Conservation (phyloP, 2,888 invertebrate species). For the Pristionchus japonicus region DNA sequence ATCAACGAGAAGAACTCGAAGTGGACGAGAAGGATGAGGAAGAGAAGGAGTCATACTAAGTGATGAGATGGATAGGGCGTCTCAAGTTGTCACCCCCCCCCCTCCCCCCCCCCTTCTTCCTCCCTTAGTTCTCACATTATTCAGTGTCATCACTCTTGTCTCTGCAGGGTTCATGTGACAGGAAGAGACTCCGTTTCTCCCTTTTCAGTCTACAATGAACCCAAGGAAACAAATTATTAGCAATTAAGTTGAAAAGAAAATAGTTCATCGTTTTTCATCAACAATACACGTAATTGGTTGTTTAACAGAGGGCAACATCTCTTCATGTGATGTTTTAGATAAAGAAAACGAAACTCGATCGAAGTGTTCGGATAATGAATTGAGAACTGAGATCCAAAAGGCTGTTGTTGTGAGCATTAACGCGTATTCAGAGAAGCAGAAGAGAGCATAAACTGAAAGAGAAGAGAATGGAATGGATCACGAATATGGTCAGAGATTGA, state of each 20-base stretch:
- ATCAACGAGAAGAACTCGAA: constrained; percentile 8
- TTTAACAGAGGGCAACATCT: constrained; percentile 14
- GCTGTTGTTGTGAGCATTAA: neutral
- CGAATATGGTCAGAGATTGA: neutral
- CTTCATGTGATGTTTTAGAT: constrained; percentile 9
- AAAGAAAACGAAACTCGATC: neutral
- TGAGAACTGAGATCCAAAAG: neutral
- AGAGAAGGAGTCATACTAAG: neutral
- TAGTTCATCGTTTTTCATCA: neutral
- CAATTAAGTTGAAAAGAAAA: neutral
- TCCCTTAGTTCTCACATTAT: neutral
- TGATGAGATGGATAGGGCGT: neutral
- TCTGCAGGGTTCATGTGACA: constrained; percentile 21
- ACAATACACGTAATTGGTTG: neutral
- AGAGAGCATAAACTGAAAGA: constrained; percentile 5
- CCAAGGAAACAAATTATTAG: neutral
- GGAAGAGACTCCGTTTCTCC: neutral
- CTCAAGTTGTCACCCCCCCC: neutral
- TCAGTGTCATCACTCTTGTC: constrained; percentile 5
- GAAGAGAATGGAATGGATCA: neutral
- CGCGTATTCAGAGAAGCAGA: constrained; percentile 7
- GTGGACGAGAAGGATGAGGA: constrained; percentile 31
- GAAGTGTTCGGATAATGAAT: neutral
- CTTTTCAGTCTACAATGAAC: neutral
- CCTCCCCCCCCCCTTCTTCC: neutral